Evolutionary conservation across 2,888 invertebrate genomes (phyloP), one percentile per base, ranked within the genome.

Genomic region (Tetrapedia diversipes): DNA sequence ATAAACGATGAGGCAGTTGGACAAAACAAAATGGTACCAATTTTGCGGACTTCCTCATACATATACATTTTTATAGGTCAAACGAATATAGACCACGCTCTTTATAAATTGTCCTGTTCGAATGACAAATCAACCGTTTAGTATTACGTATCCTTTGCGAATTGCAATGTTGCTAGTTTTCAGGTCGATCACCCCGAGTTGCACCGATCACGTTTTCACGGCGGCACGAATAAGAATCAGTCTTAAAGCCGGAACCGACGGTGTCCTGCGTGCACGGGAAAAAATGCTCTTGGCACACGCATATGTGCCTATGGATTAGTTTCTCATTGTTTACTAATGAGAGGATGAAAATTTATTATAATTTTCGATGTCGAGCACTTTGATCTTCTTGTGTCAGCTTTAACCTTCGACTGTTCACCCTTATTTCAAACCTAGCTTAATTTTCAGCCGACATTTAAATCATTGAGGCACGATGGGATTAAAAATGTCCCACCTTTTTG

Each of bases 151-250:
- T 64, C 39, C 51, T 34, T 45, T 29, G 47, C 16, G 8, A 22
- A 56, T 22, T 45, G 22, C 49, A 71, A 37, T 19, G 47, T 34
- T 16, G 16, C 11, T 41, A 53, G n/a, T 41, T 60, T 54, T 22
- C 37, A 56, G 65, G 65, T 69, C 65, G 39, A 61, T 61, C 65
- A 75, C 56, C 39, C 27, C 39, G 19, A n/a, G 39, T 41, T 16
- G 27, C 41, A 70, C 29, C 57, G 47, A 66, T 22, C 47, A 63
- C 77, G 61, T 70, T 63, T 75, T 41, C 39, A 51, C 22, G 37
- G 61, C n/a, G 43, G 27, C 63, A 22, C 41, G 68, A 68, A 77
- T 77, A 61, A 56, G 51, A 60, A 78, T 71, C 11, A 64, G 47
- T 39, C 24, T 49, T 66, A 66, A 54, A 37, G 60, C 27, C 47